A percentile compares a stretch with the other conserved stretches of the same genome.
phyloP scores from a whole-genome alignment of 2,113 vertebrate species.

The Mugil cephalus region DNA sequence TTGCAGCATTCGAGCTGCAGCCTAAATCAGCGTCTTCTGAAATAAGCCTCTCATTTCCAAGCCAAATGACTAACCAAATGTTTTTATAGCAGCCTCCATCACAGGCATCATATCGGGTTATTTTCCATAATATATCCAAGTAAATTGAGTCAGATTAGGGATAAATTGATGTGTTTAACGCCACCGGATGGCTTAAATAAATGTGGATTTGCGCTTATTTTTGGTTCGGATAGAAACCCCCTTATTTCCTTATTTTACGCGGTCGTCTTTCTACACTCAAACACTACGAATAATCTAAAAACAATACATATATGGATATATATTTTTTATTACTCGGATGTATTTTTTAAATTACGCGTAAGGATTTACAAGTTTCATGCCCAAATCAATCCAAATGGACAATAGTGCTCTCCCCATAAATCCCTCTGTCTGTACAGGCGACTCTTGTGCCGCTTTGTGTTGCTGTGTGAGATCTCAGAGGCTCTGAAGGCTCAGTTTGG shows the following conservation, averaged over 20 bases:
- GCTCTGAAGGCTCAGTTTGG: conserved; percentile 89
- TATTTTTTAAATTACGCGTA: conserved; percentile 30
- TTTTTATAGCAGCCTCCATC: conserved; percentile 46
- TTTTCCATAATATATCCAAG: conserved; percentile 22
- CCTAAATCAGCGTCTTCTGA: conserved; percentile 77
- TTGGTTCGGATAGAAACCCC: not conserved
- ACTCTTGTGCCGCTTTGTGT: conserved; percentile 64
- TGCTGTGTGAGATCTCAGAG: conserved; percentile 78
- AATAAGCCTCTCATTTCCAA: conserved; percentile 75
- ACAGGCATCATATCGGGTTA: conserved; percentile 35
- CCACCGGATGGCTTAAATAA: not conserved
- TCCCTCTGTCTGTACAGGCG: conserved; percentile 42
- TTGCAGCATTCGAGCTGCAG: conserved; percentile 86
- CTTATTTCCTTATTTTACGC: not conserved
- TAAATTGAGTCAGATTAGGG: conserved; percentile 35
- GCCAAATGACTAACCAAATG: conserved; percentile 59
- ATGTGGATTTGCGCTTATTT: not conserved
- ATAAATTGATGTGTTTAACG: conserved; percentile 2
- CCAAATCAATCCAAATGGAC: conserved; percentile 48
- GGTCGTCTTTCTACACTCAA: not conserved
- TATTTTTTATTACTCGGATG: not conserved
- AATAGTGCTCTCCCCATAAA: conserved; percentile 37
- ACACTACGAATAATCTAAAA: not conserved
- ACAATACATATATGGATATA: not conserved
- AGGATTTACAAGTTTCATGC: conserved; percentile 41